These are phyloP conservation scores for Ochropleura leucogaster DNA, from an alignment of 2,888 invertebrate species.

Conservation along the genomic window DNA sequence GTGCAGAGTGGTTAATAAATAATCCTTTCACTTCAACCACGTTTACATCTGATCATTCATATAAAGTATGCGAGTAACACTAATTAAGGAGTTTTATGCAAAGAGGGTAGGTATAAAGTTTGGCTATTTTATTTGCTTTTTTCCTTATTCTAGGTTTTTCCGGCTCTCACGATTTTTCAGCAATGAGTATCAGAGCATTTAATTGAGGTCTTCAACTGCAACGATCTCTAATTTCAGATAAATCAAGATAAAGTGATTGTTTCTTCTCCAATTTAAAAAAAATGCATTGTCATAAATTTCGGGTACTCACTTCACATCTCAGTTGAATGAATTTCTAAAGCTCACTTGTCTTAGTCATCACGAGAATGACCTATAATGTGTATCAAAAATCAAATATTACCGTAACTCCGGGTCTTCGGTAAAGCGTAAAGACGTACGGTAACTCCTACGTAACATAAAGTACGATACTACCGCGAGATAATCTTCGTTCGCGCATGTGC, in stretches of 20 bases:
- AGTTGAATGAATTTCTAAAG: conserved; percentile 7
- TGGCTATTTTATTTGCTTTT: neutral
- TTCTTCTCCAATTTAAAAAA: neutral
- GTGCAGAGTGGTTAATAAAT: no score
- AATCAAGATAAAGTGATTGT: neutral
- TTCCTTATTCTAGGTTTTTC: neutral
- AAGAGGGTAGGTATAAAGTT: neutral
- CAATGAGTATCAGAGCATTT: neutral
- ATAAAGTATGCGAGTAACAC: neutral
- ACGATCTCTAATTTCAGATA: neutral
- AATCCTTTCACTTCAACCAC: neutral
- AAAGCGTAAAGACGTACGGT: conserved; percentile 79
- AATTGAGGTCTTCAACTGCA: neutral
- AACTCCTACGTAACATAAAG: conserved; percentile 76
- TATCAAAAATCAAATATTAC: conserved; percentile 63
- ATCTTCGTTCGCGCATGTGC: conserved; percentile 78
- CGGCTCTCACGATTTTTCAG: neutral
- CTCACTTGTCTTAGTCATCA: conserved; percentile 24
- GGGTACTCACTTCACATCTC: neutral
- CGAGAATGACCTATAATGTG: conserved; percentile 51
- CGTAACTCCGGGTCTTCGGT: conserved; percentile 67
- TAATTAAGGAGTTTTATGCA: neutral
- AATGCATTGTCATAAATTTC: neutral
- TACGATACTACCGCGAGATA: conserved; percentile 72
- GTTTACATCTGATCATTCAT: neutral